These are phyloP conservation scores for Ciconia stormi DNA, from an alignment of 2,113 vertebrate genomes.

Conservation along the genomic window DNA sequence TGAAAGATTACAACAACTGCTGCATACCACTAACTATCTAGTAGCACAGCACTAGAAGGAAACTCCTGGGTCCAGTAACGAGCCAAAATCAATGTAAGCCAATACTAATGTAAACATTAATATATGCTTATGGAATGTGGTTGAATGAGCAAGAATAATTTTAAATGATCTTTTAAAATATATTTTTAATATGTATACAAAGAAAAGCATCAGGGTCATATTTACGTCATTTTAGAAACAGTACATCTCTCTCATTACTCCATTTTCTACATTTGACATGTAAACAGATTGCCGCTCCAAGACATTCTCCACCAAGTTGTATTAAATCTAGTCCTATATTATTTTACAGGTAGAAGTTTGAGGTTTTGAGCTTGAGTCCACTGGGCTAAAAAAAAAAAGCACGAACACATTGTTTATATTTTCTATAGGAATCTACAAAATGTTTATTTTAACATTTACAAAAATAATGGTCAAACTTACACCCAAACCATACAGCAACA, in stretches of 20 bases:
- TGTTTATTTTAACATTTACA: neutral
- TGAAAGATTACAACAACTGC: neutral
- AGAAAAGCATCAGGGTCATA: neutral
- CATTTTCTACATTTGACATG: neutral
- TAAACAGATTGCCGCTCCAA: neutral
- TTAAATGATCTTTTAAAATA: neutral
- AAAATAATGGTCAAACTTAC: neutral
- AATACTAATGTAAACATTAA: neutral
- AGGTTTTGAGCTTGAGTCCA: neutral
- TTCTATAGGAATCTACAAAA: neutral
- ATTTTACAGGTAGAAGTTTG: neutral
- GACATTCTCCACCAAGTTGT: neutral
- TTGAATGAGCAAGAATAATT: neutral
- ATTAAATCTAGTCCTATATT: neutral
- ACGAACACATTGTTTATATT: neutral
- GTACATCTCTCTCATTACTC: neutral
- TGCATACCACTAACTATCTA: neutral
- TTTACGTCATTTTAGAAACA: neutral
- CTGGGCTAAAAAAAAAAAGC: neutral
- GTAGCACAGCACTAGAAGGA: neutral
- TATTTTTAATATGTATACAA: neutral
- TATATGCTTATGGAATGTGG: neutral
- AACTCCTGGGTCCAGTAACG: neutral
- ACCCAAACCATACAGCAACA: neutral
- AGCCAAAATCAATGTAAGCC: neutral